phyloP scores from a whole-genome alignment of 2,113 vertebrate species.

The Dromiciops gliroides region DNA sequence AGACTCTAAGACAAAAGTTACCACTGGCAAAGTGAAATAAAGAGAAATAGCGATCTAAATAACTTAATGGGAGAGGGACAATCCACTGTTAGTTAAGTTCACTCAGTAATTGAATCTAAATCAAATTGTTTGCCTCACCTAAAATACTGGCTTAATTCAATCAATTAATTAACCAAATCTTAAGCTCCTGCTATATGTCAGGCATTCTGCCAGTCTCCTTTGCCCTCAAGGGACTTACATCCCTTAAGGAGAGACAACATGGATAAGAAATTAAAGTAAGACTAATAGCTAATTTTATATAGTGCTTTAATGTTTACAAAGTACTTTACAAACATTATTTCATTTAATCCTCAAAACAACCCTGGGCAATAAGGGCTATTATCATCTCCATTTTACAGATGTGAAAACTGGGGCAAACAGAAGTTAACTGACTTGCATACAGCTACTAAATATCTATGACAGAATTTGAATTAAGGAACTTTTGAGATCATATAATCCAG shows the following conservation, averaged over 20 bases:
- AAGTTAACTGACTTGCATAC: not conserved
- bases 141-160: not conserved
- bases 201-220: not conserved
- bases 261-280: not conserved
- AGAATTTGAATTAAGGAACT: not conserved
- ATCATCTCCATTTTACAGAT: not conserved
- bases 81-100: not conserved
- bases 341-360: not conserved
- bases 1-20: not conserved
- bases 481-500: no score
- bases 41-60: not conserved
- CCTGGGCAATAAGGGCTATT: not conserved
- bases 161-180: not conserved
- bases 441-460: not conserved
- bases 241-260: not conserved
- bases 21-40: not conserved
- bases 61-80: not conserved
- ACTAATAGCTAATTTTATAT: not conserved
- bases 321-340: not conserved
- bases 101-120: not conserved
- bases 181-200: not conserved
- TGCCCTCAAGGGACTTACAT: not conserved
- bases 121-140: not conserved
- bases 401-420: not conserved
- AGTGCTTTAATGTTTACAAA: not conserved